phyloP scores from a whole-genome alignment of 2,113 vertebrate genomes.

The Microtus ochrogaster region DNA sequence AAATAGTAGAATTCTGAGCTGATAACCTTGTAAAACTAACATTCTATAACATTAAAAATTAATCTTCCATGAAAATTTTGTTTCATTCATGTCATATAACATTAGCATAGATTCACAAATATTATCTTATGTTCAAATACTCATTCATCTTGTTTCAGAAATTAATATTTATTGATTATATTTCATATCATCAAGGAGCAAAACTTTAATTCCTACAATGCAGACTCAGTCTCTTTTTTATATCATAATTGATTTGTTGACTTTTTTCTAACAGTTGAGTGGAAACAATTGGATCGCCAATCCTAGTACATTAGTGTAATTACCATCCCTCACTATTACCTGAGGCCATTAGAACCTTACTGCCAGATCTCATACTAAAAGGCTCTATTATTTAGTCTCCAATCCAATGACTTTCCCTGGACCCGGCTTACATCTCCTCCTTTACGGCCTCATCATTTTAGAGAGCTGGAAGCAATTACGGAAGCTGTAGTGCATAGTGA shows the following conservation, averaged over 20 bases:
- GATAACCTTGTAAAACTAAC: background rate
- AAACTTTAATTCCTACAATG: background rate
- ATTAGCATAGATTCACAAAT: background rate
- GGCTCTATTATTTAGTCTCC: background rate
- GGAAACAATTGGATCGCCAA: background rate
- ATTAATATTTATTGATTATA: background rate
- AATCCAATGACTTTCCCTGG: background rate
- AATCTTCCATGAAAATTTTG: background rate
- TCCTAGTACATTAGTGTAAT: background rate
- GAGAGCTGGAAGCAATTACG: background rate
- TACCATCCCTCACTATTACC: background rate
- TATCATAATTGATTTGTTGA: background rate
- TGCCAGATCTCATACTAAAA: background rate
- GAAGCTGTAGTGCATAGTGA: background rate
- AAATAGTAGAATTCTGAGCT: background rate
- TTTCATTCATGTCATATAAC: constrained; percentile 41
- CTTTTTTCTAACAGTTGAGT: background rate
- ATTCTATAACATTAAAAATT: constrained; percentile 13
- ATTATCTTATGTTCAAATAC: background rate
- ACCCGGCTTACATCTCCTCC: background rate
- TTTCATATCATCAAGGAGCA: background rate
- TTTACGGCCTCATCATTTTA: background rate
- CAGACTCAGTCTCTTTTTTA: background rate
- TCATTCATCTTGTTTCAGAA: background rate
- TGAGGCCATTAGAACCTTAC: background rate